phyloP scores from a whole-genome alignment of 2,113 vertebrate species.

The Helogale parvula region DNA sequence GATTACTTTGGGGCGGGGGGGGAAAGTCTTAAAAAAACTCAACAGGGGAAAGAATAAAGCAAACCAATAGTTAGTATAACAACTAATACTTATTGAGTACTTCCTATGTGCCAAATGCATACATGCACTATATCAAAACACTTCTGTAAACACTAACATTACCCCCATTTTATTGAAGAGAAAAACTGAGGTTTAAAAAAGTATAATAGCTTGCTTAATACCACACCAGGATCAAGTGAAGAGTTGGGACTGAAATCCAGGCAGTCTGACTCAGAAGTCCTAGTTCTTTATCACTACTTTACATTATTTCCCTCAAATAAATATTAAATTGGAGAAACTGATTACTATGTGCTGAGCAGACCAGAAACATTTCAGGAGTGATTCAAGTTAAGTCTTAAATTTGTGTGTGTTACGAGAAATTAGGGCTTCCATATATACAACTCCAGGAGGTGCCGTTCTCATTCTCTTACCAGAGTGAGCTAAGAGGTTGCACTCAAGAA shows the following conservation, averaged over 20 bases:
- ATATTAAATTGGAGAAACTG: neutral
- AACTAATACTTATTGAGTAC: neutral
- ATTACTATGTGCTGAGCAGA: neutral
- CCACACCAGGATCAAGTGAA: neutral
- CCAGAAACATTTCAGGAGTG: neutral
- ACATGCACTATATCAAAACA: neutral
- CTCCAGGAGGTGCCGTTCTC: neutral
- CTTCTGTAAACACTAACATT: neutral
- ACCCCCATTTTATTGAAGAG: neutral
- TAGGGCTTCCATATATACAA: neutral
- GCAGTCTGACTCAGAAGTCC: neutral
- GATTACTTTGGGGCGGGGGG: neutral
- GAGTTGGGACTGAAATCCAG: neutral
- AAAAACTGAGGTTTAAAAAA: conserved; percentile 8
- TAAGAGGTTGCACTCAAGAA: neutral
- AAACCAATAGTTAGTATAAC: neutral
- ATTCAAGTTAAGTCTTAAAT: neutral
- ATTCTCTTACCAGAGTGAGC: neutral
- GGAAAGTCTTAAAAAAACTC: neutral
- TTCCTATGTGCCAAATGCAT: neutral
- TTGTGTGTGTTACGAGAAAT: neutral
- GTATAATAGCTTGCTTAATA: neutral
- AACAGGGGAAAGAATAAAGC: neutral
- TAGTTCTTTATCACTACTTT: neutral
- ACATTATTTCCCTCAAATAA: neutral